phyloP scores from a whole-genome alignment of 2,113 vertebrate genomes.

The Urocolius indicus region DNA sequence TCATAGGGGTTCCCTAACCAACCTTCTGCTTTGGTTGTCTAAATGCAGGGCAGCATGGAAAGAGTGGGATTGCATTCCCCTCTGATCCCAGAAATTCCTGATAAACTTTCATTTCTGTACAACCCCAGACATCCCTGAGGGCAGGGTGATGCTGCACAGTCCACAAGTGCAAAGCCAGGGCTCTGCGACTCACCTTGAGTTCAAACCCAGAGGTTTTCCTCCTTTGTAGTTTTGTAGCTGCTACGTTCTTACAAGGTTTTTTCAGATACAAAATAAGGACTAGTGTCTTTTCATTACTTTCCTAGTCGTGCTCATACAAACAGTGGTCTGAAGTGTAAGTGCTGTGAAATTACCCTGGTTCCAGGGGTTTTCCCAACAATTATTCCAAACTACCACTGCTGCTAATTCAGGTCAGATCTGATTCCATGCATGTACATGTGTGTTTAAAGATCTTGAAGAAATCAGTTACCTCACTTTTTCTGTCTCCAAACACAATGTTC shows the following conservation, averaged over 20 bases:
- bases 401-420: not conserved
- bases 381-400: not conserved
- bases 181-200: not conserved
- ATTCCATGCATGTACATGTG: not conserved
- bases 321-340: not conserved
- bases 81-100: not conserved
- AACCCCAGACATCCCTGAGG: not conserved
- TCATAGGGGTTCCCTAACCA: not conserved
- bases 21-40: not conserved
- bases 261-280: not conserved
- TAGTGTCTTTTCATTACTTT: not conserved
- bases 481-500: not conserved
- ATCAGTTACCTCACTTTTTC: not conserved
- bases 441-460: constrained; percentile 31
- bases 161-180: not conserved
- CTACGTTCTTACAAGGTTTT: not conserved
- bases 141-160: not conserved
- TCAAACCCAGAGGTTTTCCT: not conserved
- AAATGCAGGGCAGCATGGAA: not conserved
- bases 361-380: not conserved
- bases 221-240: not conserved
- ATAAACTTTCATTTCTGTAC: not conserved
- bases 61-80: not conserved
- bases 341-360: not conserved
- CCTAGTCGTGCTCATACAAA: not conserved